Conservation (phyloP, 2,888 invertebrate species). For the Tricholauxania praeusta region DNA sequence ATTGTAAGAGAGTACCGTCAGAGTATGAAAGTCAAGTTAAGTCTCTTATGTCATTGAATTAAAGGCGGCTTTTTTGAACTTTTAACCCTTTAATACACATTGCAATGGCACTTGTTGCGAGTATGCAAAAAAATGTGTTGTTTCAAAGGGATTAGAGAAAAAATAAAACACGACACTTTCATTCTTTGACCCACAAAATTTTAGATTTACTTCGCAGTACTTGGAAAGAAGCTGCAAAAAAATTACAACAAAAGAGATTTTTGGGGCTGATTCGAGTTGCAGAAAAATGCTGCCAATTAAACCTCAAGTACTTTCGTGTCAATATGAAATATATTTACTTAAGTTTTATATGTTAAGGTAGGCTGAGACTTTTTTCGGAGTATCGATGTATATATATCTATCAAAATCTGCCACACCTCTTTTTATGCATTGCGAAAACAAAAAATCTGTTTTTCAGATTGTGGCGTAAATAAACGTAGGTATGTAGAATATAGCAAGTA, state of each 20-base stretch:
- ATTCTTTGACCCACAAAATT: conserved; percentile 26
- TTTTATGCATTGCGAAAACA: no score
- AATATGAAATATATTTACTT: no score
- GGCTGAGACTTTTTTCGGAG: no score
- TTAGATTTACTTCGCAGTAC: not conserved
- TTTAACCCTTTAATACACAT: conserved; percentile 30
- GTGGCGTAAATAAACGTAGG: no score
- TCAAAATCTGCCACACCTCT: no score
- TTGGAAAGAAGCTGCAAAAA: not conserved
- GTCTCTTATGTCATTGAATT: conserved; percentile 11
- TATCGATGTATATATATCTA: no score
- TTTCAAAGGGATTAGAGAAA: not conserved
- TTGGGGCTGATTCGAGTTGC: no score
- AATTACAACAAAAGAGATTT: not conserved
- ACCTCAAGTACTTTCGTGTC: no score
- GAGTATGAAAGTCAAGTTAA: conserved; percentile 15
- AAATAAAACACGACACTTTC: not conserved
- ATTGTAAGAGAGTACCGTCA: conserved; percentile 17
- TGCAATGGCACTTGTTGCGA: conserved; percentile 39
- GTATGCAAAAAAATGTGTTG: not conserved
- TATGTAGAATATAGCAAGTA: no score
- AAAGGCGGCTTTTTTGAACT: conserved; percentile 38
- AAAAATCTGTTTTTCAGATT: no score
- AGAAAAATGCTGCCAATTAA: no score
- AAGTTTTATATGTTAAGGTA: no score